Percentiles rank a stretch among this genome's conserved stretches.
These are phyloP conservation scores for Typhlomys cinereus DNA, from an alignment of 2,113 vertebrate species.

Conservation along the genomic window DNA sequence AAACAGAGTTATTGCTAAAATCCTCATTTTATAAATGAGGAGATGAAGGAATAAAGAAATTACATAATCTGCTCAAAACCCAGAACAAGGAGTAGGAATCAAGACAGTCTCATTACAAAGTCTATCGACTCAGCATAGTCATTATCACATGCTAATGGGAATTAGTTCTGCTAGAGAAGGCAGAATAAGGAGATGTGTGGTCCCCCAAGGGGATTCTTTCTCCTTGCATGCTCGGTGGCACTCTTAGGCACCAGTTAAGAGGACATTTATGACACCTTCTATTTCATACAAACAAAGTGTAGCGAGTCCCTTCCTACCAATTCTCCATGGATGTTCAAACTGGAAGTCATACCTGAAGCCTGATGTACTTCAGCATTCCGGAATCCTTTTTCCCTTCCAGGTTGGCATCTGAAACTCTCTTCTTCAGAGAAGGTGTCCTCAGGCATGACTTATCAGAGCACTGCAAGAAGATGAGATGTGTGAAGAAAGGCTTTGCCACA, in stretches of 20 bases:
- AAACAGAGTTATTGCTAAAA: background rate
- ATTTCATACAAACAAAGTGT: background rate
- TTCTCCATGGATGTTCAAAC: background rate
- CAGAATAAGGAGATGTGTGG: fast-evolving
- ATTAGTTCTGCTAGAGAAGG: background rate
- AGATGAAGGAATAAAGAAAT: background rate
- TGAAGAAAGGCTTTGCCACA: background rate
- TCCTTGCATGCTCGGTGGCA: background rate
- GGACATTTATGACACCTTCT: background rate
- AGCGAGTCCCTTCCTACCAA: background rate
- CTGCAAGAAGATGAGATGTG: slow-evolving; percentile 76
- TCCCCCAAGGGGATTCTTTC: background rate
- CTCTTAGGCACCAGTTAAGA: background rate
- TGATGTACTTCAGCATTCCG: slow-evolving; percentile 98
- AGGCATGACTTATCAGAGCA: slow-evolving; percentile 98
- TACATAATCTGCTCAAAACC: background rate
- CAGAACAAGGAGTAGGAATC: background rate
- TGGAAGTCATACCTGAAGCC: slow-evolving; percentile 91
- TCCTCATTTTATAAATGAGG: background rate
- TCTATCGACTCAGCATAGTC: fast-evolving
- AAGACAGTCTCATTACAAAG: background rate
- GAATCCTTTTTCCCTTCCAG: slow-evolving; percentile 98
- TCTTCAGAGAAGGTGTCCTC: slow-evolving; percentile 97
- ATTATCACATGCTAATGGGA: background rate
- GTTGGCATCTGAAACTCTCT: slow-evolving; percentile 91